These are phyloP conservation scores for Pseudomyrmex cubaensis DNA, from an alignment of 1,140 invertebrate species.

Conservation along the genomic window DNA sequence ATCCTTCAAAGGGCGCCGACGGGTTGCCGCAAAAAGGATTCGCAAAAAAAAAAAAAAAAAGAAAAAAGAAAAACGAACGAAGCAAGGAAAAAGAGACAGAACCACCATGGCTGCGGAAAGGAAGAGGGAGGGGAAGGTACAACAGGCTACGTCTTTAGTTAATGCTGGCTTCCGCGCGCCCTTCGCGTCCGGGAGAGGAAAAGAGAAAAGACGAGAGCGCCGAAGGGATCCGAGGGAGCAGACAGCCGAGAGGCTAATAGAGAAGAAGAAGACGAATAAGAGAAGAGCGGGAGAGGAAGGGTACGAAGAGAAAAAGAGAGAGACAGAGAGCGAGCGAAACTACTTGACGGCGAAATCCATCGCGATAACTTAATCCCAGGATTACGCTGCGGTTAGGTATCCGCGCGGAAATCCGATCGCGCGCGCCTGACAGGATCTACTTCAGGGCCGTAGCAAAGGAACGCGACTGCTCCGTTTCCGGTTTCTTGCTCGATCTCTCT, in stretches of 20 bases:
- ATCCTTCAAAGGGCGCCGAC: constrained; percentile 84
- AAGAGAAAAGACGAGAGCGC: constrained; percentile 44
- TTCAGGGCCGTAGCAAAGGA: constrained; percentile 17
- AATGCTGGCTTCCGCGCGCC: constrained; percentile 66
- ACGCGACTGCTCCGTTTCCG: constrained; percentile 64
- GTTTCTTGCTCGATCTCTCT: constrained; percentile 24
- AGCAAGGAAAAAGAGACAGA: constrained; percentile 16
- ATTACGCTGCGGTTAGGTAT: constrained; percentile 75
- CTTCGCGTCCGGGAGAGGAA: constrained; percentile 44
- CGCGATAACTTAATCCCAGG: constrained; percentile 82
- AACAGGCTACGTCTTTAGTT: constrained; percentile 69
- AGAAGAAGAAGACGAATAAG: constrained; percentile 64
- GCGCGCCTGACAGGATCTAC: constrained; percentile 28
- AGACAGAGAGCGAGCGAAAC: constrained; percentile 27
- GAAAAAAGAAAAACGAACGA: constrained; percentile 33
- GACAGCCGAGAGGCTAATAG: constrained; percentile 72
- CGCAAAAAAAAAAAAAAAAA: constrained; percentile 72
- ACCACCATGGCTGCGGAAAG: constrained; percentile 65
- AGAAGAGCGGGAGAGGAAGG: constrained; percentile 10
- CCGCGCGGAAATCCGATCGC: constrained; percentile 77
- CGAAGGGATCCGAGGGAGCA: constrained; percentile 45
- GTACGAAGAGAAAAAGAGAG: not conserved
- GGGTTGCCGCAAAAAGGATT: constrained; percentile 83
- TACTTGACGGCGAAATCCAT: constrained; percentile 83
- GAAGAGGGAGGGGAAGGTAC: constrained; percentile 50